phyloP scores from a whole-genome alignment of 2,888 invertebrate genomes.

The Palloptera scutellata region DNA sequence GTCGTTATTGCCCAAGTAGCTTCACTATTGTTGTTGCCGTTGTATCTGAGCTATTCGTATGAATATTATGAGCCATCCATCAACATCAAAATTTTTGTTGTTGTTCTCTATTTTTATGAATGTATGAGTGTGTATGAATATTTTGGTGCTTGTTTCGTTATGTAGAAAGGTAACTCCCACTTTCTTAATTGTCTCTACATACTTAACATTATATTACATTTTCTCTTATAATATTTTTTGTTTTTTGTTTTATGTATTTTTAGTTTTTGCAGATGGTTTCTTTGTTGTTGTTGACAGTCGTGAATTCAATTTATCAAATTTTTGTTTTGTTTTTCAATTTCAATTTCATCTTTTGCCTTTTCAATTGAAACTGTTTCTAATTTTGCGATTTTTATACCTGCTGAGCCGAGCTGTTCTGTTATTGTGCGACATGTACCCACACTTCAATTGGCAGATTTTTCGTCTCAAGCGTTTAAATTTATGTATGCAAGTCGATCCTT shows the following conservation, averaged over 20 bases:
- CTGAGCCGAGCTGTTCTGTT: too few relatives aligned
- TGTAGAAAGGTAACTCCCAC: slow-evolving; percentile 57
- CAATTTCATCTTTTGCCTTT: too few relatives aligned
- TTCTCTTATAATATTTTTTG: too few relatives aligned
- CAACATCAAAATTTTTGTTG: slow-evolving; percentile 46
- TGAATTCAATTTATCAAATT: not conserved
- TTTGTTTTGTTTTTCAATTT: not conserved
- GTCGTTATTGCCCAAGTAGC: slow-evolving; percentile 11
- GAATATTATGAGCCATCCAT: slow-evolving; percentile 57
- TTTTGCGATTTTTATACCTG: not conserved
- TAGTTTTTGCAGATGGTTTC: not conserved
- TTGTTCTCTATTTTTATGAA: slow-evolving; percentile 32
- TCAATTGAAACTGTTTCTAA: too few relatives aligned
- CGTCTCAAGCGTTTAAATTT: not conserved
- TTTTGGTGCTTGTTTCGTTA: slow-evolving; percentile 32
- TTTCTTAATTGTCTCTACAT: slow-evolving; percentile 43
- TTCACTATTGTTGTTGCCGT: slow-evolving; percentile 6
- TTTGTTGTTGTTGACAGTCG: not conserved
- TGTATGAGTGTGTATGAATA: slow-evolving; percentile 34
- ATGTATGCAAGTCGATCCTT: not conserved
- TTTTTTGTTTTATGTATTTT: slow-evolving; percentile 22
- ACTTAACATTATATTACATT: not conserved
- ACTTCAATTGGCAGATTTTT: not conserved
- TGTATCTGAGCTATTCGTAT: slow-evolving; percentile 29
- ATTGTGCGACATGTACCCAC: too few relatives aligned